A percentile compares a stretch with the other conserved stretches of the same genome.
Evolutionary conservation across 2,797 vertebrate species (phyloP).

Genomic region (Chiroxiphia lanceolata): DNA sequence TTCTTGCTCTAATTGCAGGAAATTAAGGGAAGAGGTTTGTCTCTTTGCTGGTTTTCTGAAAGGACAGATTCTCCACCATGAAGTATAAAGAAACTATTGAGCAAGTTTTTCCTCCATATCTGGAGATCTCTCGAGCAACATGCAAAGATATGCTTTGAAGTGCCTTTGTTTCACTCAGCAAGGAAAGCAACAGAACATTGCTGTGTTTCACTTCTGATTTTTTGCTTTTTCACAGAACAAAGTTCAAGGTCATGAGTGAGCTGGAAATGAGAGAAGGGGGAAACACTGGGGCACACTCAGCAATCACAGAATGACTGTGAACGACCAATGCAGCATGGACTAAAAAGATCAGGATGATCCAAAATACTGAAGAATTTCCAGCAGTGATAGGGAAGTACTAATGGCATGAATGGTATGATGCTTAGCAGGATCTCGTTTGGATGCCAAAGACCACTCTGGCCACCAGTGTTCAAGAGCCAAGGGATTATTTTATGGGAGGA

Average conservation of each 20-base stretch:
- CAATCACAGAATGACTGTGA: not conserved
- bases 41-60: not conserved
- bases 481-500: not conserved
- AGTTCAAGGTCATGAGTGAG: not conserved
- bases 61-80: not conserved
- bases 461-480: not conserved
- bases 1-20: not conserved
- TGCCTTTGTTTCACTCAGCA: not conserved
- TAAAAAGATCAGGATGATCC: not conserved
- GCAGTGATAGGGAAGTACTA: not conserved
- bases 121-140: not conserved
- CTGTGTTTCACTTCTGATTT: slow-evolving; percentile 48
- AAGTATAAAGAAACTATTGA: not conserved
- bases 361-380: not conserved
- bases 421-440: not conserved
- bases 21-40: not conserved
- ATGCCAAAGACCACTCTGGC: not conserved
- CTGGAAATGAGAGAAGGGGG: not conserved
- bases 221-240: not conserved
- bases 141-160: slow-evolving; percentile 7
- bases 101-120: slow-evolving; percentile 1
- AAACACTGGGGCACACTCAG: not conserved
- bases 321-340: not conserved
- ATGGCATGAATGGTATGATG: not conserved
- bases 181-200: not conserved